These are phyloP conservation scores for Leiothrix lutea DNA, from an alignment of 2,113 vertebrate genomes.

Conservation along the genomic window DNA sequence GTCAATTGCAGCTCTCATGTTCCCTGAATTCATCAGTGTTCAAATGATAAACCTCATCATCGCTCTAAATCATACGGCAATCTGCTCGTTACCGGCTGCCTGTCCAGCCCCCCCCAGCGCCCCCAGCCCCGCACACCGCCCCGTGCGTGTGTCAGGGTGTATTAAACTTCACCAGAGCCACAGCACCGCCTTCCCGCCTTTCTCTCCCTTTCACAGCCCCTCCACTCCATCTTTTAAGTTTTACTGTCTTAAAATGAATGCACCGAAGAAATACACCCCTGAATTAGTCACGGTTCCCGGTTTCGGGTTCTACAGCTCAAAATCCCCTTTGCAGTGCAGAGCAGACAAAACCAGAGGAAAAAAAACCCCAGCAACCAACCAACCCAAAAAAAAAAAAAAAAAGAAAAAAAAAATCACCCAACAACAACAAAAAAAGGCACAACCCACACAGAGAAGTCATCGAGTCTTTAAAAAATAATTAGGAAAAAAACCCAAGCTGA, in stretches of 20 bases:
- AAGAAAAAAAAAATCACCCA: not conserved
- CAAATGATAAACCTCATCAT: slow-evolving; percentile 41
- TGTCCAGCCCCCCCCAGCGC: not conserved
- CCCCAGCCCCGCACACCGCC: not conserved
- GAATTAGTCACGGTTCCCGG: slow-evolving; percentile 64
- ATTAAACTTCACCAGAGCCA: not conserved
- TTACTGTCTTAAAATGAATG: not conserved
- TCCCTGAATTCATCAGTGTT: slow-evolving; percentile 45
- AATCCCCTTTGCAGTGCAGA: slow-evolving; percentile 18
- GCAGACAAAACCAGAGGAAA: slow-evolving; percentile 7
- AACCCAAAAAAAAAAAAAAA: not conserved
- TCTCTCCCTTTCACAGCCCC: not conserved
- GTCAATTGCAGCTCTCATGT: slow-evolving; percentile 40
- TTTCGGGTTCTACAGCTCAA: slow-evolving; percentile 51
- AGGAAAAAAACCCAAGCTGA: not conserved
- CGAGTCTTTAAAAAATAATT: slow-evolving; percentile 47
- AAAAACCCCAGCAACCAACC: not conserved
- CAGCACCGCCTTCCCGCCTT: not conserved
- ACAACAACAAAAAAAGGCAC: not conserved
- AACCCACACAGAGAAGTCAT: slow-evolving; percentile 3
- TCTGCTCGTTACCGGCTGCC: not conserved
- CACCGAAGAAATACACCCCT: slow-evolving; percentile 10
- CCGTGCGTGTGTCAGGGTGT: not conserved
- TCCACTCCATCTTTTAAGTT: not conserved
- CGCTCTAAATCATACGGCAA: slow-evolving; percentile 11